A percentile compares a stretch with the other conserved stretches of the same genome.
Conservation (phyloP, 2,797 vertebrate species). For the Sebastes goodei region DNA sequence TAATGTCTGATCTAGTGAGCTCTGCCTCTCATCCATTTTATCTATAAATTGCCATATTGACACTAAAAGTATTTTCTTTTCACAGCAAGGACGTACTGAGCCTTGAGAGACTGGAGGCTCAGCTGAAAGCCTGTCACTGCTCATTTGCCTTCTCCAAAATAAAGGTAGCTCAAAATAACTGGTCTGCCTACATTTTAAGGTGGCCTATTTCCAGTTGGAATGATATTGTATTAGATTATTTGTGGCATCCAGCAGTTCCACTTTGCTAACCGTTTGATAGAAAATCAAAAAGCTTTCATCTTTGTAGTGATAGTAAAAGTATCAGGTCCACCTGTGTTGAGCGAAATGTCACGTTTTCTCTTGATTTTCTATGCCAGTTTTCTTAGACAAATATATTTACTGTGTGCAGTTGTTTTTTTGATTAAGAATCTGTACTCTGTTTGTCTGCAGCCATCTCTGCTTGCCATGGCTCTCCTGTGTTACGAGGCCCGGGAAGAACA, state of each 20-base stretch:
- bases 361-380: neutral
- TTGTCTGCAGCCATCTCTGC: slow-evolving; percentile 88
- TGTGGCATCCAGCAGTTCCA: neutral
- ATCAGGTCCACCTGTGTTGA: neutral
- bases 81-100: slow-evolving; percentile 85
- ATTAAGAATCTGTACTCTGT: neutral
- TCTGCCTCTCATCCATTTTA: neutral
- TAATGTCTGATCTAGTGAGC: neutral
- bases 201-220: neutral
- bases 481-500: slow-evolving; percentile 88
- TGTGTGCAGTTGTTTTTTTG: neutral
- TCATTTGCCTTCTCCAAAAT: slow-evolving; percentile 93
- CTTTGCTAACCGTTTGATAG: neutral
- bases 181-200: neutral
- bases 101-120: slow-evolving; percentile 93
- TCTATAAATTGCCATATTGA: neutral
- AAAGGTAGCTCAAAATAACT: slow-evolving; percentile 84
- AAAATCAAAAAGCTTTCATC: neutral
- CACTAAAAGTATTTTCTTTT: slow-evolving; percentile 33
- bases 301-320: neutral
- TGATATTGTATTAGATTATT: neutral
- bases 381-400: neutral
- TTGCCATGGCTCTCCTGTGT: slow-evolving; percentile 89
- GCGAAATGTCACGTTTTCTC: neutral
- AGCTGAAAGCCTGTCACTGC: slow-evolving; percentile 96